A percentile compares a stretch with the other conserved stretches of the same genome.
Evolutionary conservation across 2,888 invertebrate genomes (phyloP).

Genomic region (Agonopterix arenella): DNA sequence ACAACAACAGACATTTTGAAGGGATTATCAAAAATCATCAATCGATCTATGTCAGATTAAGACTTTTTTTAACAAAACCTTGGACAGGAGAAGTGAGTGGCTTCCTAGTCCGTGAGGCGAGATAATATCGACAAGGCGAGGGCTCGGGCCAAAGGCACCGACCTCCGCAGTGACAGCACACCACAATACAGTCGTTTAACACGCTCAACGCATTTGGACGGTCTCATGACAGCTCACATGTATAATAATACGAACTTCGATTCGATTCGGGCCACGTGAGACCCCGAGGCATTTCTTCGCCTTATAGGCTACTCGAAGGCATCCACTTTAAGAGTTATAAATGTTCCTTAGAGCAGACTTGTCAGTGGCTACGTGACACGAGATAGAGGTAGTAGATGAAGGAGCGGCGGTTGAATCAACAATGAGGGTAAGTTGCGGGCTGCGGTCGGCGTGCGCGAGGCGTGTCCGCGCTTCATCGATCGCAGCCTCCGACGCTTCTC

Average conservation of each 20-base stretch:
- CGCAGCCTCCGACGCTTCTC: constrained; percentile 73
- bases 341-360: not conserved
- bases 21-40: constrained; percentile 25
- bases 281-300: constrained; percentile 2
- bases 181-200: constrained; percentile 71
- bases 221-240: constrained; percentile 60
- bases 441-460: constrained; percentile 60
- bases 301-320: not conserved
- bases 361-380: not conserved
- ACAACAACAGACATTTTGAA: constrained; percentile 3
- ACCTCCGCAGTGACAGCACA: constrained; percentile 53
- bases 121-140: constrained; percentile 48
- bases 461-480: constrained; percentile 77
- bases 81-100: constrained; percentile 33
- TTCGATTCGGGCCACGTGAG: constrained; percentile 28
- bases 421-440: constrained; percentile 51
- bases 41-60: constrained; percentile 44
- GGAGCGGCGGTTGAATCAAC: constrained; percentile 47
- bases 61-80: constrained; percentile 25
- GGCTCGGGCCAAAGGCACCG: constrained; percentile 51
- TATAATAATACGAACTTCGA: constrained; percentile 31
- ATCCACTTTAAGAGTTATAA: constrained; percentile 4
- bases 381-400: constrained; percentile 18
- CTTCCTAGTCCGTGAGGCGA: constrained; percentile 48
- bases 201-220: constrained; percentile 66